Percentiles rank a stretch among this genome's conserved stretches.
phyloP scores from a whole-genome alignment of 1,140 invertebrate species.

The Caenorhabditis elegans region WBcel235 BX284606.5:2315501-2316000 shows the following conservation, averaged over 20 bases:
- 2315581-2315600: neutral
- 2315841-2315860: neutral
- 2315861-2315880: neutral
- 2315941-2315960: too few species aligned
- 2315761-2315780: neutral
- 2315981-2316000: too few species aligned
- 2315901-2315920: too few species aligned
- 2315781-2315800: neutral
- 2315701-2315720: neutral
- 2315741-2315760: neutral
- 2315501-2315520: neutral
- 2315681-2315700: conserved; percentile 10
- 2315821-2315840: neutral
- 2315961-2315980: too few species aligned
- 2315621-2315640: neutral
- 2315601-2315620: neutral
- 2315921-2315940: too few species aligned
- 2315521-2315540: too few species aligned
- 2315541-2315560: neutral
- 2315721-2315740: conserved; percentile 17
- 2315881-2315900: too few species aligned
- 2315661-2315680: conserved; percentile 14
- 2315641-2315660: neutral
- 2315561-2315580: neutral
- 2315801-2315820: neutral